Base-by-base conservation (phyloP, 2,888 invertebrate genomes). In the Dasypogon diadema region DNA sequence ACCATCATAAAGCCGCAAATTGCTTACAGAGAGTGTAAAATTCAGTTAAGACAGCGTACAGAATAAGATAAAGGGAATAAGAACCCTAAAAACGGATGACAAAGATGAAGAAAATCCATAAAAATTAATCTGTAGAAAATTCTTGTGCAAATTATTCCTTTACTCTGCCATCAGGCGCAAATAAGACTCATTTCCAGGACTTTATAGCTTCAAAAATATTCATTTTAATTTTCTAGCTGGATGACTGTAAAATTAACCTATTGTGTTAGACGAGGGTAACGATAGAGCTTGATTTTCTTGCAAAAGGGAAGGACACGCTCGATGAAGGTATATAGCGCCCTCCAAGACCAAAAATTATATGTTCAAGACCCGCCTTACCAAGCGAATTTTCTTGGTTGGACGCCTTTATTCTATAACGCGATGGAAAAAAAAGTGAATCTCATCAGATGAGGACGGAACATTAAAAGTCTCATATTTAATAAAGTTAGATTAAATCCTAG, bases 121-220 rank as follows among this genome's bases (percentile, higher is more conserved):
- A 81, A 81, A 81, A 80, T 81, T 80, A 81, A 81, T 80, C 81
- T 80, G 78, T 79, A 80, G 79, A 81, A 81, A 80, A 81, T 80
- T 80, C 79, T 76, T 77, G 78, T 77, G 74, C 56, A 56, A 73
- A 73, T 73, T 73, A 73, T 73, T 82, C 82, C 81, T 82, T 79
- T 77, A 74, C 75, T 74, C 34, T 34, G 30, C 75, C 77, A 77
- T 77, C 77, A 76, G 65, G 75, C 76, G 56, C 68, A 76, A 77
- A 77, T 77, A 77, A 77, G 77, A 77, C 76, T 77, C 77, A 77
- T 77, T 77, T 77, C 75, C 72, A 55, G 76, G 65, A 76, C 74
- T 76, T 75, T 76, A 75, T 78, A 74, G 75, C 75, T 68, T 75
- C 76, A 74, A 76, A 78, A 78, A 78, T 78, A 78, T 78, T 78